phyloP scores from a whole-genome alignment of 2,797 vertebrate genomes.

The Pipistrellus pygmaeus region DNA sequence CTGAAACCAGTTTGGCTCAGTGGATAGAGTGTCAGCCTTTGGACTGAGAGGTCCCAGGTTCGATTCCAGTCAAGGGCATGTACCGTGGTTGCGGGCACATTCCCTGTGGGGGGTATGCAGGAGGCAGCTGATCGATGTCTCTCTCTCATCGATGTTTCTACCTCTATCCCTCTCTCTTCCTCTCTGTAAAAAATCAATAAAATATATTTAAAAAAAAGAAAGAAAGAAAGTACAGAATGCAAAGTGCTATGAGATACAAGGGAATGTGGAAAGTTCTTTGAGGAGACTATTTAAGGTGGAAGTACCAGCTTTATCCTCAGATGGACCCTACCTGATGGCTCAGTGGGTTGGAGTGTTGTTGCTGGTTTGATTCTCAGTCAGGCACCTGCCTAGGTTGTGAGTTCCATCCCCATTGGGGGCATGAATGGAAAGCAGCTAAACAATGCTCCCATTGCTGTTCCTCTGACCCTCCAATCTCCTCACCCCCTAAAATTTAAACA shows the following conservation, averaged over 20 bases:
- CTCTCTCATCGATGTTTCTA: no score
- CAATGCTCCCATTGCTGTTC: not conserved
- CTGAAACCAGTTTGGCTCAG: no score
- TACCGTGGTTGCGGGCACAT: no score
- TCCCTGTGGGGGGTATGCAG: no score
- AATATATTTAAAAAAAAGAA: no score
- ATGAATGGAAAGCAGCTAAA: not conserved
- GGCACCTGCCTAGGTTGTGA: not conserved
- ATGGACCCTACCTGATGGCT: not conserved
- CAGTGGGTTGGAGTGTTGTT: not conserved
- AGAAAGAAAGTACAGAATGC: no score
- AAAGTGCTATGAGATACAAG: not conserved
- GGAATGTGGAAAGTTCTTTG: not conserved
- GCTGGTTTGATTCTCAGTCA: not conserved
- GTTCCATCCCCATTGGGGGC: not conserved
- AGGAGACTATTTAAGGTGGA: not conserved
- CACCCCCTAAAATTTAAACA: not conserved
- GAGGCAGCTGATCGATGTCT: no score
- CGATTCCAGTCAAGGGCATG: no score
- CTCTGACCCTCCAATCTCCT: not conserved
- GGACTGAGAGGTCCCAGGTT: no score
- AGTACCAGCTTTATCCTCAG: not conserved
- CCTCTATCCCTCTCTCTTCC: no score
- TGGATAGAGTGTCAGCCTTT: no score
- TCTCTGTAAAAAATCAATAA: no score